A percentile compares a stretch with the other conserved stretches of the same genome.
phyloP scores from a whole-genome alignment of 2,797 vertebrate species.

The Lutjanus campechanus region DNA sequence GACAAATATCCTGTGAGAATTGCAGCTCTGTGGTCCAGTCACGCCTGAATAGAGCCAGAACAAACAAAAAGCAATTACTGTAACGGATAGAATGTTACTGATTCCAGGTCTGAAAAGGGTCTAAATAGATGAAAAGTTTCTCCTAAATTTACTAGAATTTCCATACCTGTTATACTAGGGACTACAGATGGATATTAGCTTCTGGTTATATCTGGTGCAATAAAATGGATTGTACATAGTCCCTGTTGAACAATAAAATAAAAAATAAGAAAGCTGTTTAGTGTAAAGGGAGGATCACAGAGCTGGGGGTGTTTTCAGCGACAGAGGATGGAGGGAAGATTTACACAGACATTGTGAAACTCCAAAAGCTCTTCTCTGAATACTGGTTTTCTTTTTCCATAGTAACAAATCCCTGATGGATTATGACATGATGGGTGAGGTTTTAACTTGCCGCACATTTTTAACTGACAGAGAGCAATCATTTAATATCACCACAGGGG shows the following conservation, averaged over 20 bases:
- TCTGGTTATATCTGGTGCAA: not conserved
- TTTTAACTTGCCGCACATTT: not conserved
- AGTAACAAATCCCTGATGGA: not conserved
- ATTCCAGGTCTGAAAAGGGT: not conserved
- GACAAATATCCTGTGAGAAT: not conserved
- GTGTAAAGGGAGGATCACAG: too few relatives aligned
- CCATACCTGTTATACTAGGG: too few relatives aligned
- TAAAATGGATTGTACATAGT: not conserved
- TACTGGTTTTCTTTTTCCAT: not conserved
- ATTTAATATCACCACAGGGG: not conserved
- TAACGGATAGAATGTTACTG: not conserved
- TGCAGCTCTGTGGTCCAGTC: not conserved
- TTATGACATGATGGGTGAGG: not conserved
- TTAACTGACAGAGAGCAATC: not conserved
- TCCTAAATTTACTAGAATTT: too few relatives aligned
- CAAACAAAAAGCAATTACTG: not conserved
- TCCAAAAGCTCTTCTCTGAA: not conserved
- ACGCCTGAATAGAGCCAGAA: not conserved
- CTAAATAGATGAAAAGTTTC: not conserved
- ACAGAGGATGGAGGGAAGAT: too few relatives aligned
- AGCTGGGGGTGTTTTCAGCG: too few relatives aligned
- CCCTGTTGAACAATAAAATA: not conserved
- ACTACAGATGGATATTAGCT: too few relatives aligned
- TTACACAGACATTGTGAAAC: too few relatives aligned
- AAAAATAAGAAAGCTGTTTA: not conserved